phyloP scores from a whole-genome alignment of 2,113 vertebrate species.

The Glaucomys volans region DNA sequence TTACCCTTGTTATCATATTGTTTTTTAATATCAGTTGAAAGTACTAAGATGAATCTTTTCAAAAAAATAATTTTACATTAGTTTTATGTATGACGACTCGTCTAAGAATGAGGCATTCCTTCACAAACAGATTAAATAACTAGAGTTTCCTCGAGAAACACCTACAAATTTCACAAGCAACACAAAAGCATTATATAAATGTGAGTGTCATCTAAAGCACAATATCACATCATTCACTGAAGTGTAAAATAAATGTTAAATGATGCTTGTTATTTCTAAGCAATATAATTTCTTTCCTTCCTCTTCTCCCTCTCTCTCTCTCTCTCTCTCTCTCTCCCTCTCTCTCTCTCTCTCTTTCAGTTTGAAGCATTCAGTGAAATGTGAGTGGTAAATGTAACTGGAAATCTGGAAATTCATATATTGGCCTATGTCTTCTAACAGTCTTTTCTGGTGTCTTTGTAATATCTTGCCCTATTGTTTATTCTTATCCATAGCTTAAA shows the following conservation, averaged over 20 bases:
- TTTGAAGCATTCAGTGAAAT: background rate
- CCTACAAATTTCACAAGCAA: background rate
- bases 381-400: background rate
- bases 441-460: background rate
- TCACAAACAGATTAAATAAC: background rate
- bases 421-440: background rate
- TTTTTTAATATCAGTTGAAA: background rate
- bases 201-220: background rate
- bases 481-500: conserved; percentile 1
- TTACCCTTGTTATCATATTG: background rate
- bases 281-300: too few relatives aligned
- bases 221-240: background rate
- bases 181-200: background rate
- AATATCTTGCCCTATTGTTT: background rate
- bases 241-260: background rate
- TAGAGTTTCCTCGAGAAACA: background rate
- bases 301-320: too few relatives aligned
- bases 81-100: background rate
- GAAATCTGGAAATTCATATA: background rate
- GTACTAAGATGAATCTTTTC: background rate
- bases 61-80: background rate
- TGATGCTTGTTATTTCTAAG: background rate
- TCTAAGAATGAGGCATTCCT: background rate
- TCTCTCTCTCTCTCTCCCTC: too few relatives aligned
- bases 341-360: too few relatives aligned